Base-by-base conservation (phyloP, 2,888 invertebrate genomes). In the Hypselothyrea guttata region DNA sequence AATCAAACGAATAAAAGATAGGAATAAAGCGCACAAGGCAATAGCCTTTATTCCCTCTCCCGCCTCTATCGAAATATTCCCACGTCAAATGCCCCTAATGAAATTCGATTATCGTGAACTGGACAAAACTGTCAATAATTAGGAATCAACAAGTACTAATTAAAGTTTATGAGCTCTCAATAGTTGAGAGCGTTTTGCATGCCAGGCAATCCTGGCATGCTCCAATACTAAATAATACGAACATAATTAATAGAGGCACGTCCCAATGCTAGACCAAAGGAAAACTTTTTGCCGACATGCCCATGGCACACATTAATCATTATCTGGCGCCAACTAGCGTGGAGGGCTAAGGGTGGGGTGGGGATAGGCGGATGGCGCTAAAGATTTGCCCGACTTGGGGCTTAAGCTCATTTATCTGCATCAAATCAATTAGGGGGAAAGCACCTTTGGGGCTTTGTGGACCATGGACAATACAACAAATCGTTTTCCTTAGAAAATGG, bases 341-440 rank as follows among this genome's bases (percentile, higher is more conserved):
- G 22, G 22, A 38, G 27, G 33, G 34, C n/a, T n/a, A n/a, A n/a
- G 34, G 28, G 70, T 27, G 33, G 12, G 13, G 2, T 28, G 1
- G 7, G 30, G 31, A 16, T 30, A 28, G 12, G 1, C 1, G 30
- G 31, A 16, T 30, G 33, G 12, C 13, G 48, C 16, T 30, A 52
- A 53, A n/a, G 35, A 48, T 56, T 66, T 53, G 52, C n/a, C 56
- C 22, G 48, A 47, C 59, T 66, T 53, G 53, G n/a, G 52, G 51
- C 54, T 64, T 42, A 59, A n/a, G 73, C 71, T 81, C 84, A 81
- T 79, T 85, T 82, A 84, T 84, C 84, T 84, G 72, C 68, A 86
- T 76, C 84, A 75, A 83, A 82, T 79, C 82, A 82, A 82, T 82
- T 82, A 85, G 86, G 63, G 42, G 47, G 22, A 22, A 22, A 75